Percentiles rank a stretch among this genome's conserved stretches.
phyloP scores from a whole-genome alignment of 1,140 invertebrate genomes.

The Batillaria attramentaria region DNA sequence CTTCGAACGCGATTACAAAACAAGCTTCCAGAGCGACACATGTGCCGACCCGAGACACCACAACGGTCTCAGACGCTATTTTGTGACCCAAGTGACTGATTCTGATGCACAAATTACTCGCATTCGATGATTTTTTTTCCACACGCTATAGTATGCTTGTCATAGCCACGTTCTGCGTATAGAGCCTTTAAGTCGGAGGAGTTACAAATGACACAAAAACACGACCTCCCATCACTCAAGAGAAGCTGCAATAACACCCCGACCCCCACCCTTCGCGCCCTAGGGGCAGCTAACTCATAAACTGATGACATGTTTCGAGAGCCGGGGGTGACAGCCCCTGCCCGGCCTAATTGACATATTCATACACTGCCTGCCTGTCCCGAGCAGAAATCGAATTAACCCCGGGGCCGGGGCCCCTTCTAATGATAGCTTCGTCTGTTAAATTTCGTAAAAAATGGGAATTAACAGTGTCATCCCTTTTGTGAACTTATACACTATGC shows the following conservation, averaged over 20 bases:
- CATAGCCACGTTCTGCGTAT: too few relatives aligned
- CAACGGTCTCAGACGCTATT: too few relatives aligned
- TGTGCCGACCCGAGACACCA: too few relatives aligned
- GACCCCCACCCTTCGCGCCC: background rate
- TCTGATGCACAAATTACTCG: too few relatives aligned
- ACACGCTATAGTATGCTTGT: too few relatives aligned
- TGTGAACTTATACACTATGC: constrained; percentile 39
- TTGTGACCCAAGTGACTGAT: too few relatives aligned
- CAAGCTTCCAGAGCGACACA: too few relatives aligned
- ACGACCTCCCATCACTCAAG: too few relatives aligned
- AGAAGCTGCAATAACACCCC: background rate
- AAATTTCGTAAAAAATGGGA: constrained; percentile 33
- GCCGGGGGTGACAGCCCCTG: background rate
- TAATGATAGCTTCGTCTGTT: constrained; percentile 43
- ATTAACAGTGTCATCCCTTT: constrained; percentile 40
- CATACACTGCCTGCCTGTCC: constrained; percentile 27
- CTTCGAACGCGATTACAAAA: too few relatives aligned
- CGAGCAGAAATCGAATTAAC: constrained; percentile 38
- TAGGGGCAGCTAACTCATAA: constrained; percentile 35
- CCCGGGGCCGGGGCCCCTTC: constrained; percentile 29
- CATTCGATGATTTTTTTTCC: too few relatives aligned
- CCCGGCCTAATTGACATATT: constrained; percentile 38
- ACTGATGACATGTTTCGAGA: constrained; percentile 28
- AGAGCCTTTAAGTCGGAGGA: too few relatives aligned
- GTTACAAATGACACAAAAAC: too few relatives aligned